Evolutionary conservation across 2,888 invertebrate genomes (phyloP), one percentile per base, ranked within the genome.

Genomic region (Conops quadrifasciatus): DNA sequence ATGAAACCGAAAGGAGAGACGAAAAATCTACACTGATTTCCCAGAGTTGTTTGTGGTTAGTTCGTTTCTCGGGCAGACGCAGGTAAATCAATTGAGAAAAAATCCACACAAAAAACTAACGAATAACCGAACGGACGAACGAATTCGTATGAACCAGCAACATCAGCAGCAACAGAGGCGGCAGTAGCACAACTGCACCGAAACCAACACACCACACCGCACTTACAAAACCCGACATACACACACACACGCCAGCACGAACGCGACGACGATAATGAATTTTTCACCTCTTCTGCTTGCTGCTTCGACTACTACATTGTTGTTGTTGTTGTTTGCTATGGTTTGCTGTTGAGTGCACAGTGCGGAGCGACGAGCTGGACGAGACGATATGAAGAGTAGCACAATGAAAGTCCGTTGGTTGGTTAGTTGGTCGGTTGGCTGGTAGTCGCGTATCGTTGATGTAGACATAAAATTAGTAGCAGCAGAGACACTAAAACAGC

Each of bases 371-470:
- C 30, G 47, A 47, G 47, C 43, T 30, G 47, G n/a, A n/a, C n/a
- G n/a, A n/a, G n/a, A n/a, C 47, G 45, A 63, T 16, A 59, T 64
- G 65, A 16, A 67, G 72, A 49, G 67, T 70, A 65, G 58, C 28
- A 72, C 74, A 73, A 81, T 81, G 81, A 82, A 82, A 81, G 81
- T 81, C 81, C n/a, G n/a, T n/a, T n/a, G n/a, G n/a, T n/a, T n/a
- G n/a, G n/a, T n/a, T n/a, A n/a, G n/a, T n/a, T n/a, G n/a, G 80
- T 80, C 78, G 82, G 75, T 80, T 79, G 81, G 75, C 70, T 62
- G 65, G 49, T 60, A 67, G 80, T 80, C 78, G 79, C 80, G 79
- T 81, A 82, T 81, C 82, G 82, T 81, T 80, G 80, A 81, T 81
- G 79, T 82, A 81, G 81, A 81, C 82, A 82, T 80, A 80, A 79